Percentiles rank a stretch among this genome's conserved stretches.
These are phyloP conservation scores for Galagoides demidoff DNA, from an alignment of 2,797 vertebrate genomes.

Conservation along the genomic window DNA sequence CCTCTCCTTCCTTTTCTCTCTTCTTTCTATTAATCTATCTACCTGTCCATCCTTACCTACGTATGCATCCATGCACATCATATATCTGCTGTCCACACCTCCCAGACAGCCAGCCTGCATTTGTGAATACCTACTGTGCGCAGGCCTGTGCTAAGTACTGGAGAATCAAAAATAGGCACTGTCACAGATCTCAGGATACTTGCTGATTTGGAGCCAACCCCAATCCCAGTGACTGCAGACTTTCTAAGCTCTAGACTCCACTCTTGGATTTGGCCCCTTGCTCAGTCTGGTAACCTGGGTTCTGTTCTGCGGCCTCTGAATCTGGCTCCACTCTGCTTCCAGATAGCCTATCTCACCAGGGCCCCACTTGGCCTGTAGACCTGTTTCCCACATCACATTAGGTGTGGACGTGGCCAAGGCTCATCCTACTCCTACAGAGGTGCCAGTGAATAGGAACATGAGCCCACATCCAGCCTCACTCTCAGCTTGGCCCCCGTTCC, in stretches of 20 bases:
- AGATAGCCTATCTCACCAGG: not conserved
- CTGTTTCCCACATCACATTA: not conserved
- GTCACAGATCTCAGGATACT: not conserved
- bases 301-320: not conserved
- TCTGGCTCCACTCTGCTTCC: not conserved
- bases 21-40: not conserved
- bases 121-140: not conserved
- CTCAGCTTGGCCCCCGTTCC: not conserved
- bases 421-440: not conserved
- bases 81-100: not conserved
- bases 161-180: not conserved
- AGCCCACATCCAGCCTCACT: not conserved
- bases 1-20: not conserved
- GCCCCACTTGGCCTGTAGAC: not conserved
- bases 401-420: not conserved
- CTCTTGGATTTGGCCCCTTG: not conserved
- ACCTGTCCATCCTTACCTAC: not conserved
- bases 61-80: not conserved
- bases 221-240: not conserved
- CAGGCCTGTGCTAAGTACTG: not conserved
- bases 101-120: not conserved
- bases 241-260: not conserved
- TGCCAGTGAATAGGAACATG: not conserved
- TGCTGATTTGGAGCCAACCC: not conserved
- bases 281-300: not conserved